Evolutionary conservation across 2,113 vertebrate genomes (phyloP).

Genomic region (Cochlearius cochlearius): DNA sequence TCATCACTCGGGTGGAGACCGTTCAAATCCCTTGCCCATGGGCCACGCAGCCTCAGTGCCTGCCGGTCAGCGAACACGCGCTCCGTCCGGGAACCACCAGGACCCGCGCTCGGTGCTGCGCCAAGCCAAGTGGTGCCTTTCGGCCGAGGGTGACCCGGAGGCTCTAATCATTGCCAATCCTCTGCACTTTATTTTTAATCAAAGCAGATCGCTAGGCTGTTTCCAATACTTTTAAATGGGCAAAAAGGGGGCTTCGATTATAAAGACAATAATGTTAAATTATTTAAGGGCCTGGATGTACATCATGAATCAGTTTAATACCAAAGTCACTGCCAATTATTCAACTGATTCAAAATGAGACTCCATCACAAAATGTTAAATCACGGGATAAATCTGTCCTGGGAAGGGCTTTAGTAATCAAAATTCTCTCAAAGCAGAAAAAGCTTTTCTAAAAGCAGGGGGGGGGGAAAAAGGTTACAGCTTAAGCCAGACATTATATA

Average conservation of each 20-base stretch:
- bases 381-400: slow-evolving; percentile 35
- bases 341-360: not conserved
- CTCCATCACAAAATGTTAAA: slow-evolving; percentile 28
- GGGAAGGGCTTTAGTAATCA: slow-evolving; percentile 25
- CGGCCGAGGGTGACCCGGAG: not conserved
- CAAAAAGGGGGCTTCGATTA: not conserved
- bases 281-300: slow-evolving; percentile 8
- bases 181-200: slow-evolving; percentile 28
- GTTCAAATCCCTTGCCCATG: accelerated
- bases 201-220: slow-evolving; percentile 5
- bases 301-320: slow-evolving; percentile 40
- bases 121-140: not conserved
- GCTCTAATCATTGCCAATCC: not conserved
- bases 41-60: not conserved
- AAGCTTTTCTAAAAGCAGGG: slow-evolving; percentile 3
- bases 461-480: not conserved
- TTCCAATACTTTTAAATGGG: slow-evolving; percentile 27
- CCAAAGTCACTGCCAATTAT: slow-evolving; percentile 40
- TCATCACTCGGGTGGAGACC: not conserved
- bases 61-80: not conserved
- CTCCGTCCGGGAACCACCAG: not conserved
- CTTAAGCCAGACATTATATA: slow-evolving; percentile 36
- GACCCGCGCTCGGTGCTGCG: not conserved
- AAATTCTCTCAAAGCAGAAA: slow-evolving; percentile 19
- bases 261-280: slow-evolving; percentile 18